A percentile compares a stretch with the other conserved stretches of the same genome.
phyloP scores from a whole-genome alignment of 1,140 invertebrate genomes.

The Gryllus bimaculatus region DNA sequence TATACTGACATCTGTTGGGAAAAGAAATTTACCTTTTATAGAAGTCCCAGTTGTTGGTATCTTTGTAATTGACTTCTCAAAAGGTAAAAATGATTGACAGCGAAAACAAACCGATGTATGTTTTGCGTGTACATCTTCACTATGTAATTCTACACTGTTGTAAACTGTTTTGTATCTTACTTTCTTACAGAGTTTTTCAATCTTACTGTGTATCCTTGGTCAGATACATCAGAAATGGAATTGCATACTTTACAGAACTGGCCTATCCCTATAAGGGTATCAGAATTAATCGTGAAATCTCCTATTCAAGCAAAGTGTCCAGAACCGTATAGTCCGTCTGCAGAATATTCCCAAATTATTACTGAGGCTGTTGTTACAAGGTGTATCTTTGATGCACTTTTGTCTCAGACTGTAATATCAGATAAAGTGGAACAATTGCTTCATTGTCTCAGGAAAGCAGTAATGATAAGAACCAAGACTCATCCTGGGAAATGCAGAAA shows the following conservation, averaged over 20 bases:
- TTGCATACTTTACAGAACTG: neutral
- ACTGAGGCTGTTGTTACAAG: constrained; percentile 21
- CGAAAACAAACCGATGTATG: neutral
- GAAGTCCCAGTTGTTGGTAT: constrained; percentile 69
- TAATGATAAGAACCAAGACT: constrained; percentile 49
- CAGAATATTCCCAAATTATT: constrained; percentile 26
- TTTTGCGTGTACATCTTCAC: neutral
- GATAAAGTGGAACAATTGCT: constrained; percentile 40
- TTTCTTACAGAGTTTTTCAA: constrained; percentile 1
- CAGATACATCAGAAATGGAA: neutral
- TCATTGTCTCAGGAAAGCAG: constrained; percentile 47
- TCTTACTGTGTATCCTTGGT: constrained; percentile 12
- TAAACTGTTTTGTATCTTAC: neutral
- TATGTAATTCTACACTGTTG: neutral
- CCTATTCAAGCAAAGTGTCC: neutral
- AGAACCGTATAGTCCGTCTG: neutral
- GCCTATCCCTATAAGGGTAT: neutral
- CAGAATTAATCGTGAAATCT: neutral
- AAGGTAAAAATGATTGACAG: neutral
- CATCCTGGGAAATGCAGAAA: constrained; percentile 56
- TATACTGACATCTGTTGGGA: constrained; percentile 49
- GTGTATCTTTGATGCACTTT: constrained; percentile 23
- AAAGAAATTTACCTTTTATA: constrained; percentile 42
- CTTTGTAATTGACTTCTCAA: constrained; percentile 47
- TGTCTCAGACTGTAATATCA: constrained; percentile 32